Percentiles rank a stretch among this genome's conserved stretches.
phyloP scores from a whole-genome alignment of 2,888 invertebrate genomes.

The Epirrita christyi region DNA sequence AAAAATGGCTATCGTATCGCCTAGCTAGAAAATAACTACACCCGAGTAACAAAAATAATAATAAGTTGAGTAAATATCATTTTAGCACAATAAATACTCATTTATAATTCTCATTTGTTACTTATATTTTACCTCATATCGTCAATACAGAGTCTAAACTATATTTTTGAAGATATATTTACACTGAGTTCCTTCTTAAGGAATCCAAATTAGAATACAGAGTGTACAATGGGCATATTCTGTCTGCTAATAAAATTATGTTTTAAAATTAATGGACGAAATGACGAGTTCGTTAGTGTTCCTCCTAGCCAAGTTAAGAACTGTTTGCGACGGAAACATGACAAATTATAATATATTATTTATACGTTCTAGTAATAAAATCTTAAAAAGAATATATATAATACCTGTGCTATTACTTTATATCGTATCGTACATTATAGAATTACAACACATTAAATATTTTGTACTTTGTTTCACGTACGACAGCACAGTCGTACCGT shows the following conservation, averaged over 20 bases:
- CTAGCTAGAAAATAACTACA: slow-evolving; percentile 60
- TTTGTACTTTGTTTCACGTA: slow-evolving; percentile 82
- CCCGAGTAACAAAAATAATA: slow-evolving; percentile 56
- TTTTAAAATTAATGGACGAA: slow-evolving; percentile 84
- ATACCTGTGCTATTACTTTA: slow-evolving; percentile 78
- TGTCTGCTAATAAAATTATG: slow-evolving; percentile 79
- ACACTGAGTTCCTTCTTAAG: slow-evolving; percentile 78
- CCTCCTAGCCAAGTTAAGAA: slow-evolving; percentile 80
- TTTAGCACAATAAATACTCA: slow-evolving; percentile 69
- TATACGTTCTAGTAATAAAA: slow-evolving; percentile 64
- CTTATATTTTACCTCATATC: slow-evolving; percentile 52
- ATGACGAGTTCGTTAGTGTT: slow-evolving; percentile 83
- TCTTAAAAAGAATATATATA: slow-evolving; percentile 79
- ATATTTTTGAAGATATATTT: slow-evolving; percentile 75
- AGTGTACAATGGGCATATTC: slow-evolving; percentile 77
- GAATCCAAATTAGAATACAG: slow-evolving; percentile 70
- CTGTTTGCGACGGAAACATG: slow-evolving; percentile 82
- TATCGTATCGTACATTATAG: slow-evolving; percentile 80
- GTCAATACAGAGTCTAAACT: slow-evolving; percentile 72
- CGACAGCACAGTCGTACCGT: slow-evolving; percentile 74
- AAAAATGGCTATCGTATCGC: slow-evolving; percentile 35
- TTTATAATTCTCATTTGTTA: slow-evolving; percentile 71
- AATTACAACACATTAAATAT: slow-evolving; percentile 83
- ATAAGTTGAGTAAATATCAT: slow-evolving; percentile 55
- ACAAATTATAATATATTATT: slow-evolving; percentile 65